These are phyloP conservation scores for Heliocidaris erythrogramma DNA, from an alignment of 35 echinoderm and acorn worm species.

Conservation along the genomic window DNA sequence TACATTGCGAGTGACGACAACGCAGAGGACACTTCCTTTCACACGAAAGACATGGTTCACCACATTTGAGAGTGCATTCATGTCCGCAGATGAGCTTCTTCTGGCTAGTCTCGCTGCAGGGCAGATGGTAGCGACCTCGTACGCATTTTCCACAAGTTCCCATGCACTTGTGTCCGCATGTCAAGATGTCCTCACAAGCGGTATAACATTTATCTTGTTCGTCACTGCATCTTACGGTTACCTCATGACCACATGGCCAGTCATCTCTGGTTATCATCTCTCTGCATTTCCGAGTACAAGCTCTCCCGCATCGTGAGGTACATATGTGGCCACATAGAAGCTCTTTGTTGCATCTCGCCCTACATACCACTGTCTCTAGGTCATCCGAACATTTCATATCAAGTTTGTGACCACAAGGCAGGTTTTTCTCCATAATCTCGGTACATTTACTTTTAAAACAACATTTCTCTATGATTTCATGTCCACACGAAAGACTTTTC, in stretches of 20 bases:
- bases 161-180: conserved; percentile 69
- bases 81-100: conserved; percentile 81
- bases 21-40: conserved; percentile 63
- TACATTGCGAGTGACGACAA: conserved; percentile 76
- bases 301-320: conserved; percentile 6
- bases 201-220: conserved; percentile 43
- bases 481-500: conserved; percentile 47
- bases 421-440: neutral
- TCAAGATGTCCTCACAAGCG: conserved; percentile 53
- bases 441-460: conserved; percentile 41
- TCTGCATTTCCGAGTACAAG: conserved; percentile 15
- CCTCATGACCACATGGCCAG: conserved; percentile 79
- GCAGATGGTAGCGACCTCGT: neutral
- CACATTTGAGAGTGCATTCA: conserved; percentile 64
- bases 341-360: conserved; percentile 8
- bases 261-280: neutral
- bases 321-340: conserved; percentile 64
- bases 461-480: conserved; percentile 32
- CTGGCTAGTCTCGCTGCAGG: conserved; percentile 56
- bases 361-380: neutral
- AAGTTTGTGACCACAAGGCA: conserved; percentile 56
- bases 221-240: conserved; percentile 60
- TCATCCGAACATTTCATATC: conserved; percentile 1
- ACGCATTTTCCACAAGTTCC: conserved; percentile 28
- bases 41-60: conserved; percentile 79